Conservation (phyloP, 2,113 vertebrate genomes). For the Motacilla alba region DNA sequence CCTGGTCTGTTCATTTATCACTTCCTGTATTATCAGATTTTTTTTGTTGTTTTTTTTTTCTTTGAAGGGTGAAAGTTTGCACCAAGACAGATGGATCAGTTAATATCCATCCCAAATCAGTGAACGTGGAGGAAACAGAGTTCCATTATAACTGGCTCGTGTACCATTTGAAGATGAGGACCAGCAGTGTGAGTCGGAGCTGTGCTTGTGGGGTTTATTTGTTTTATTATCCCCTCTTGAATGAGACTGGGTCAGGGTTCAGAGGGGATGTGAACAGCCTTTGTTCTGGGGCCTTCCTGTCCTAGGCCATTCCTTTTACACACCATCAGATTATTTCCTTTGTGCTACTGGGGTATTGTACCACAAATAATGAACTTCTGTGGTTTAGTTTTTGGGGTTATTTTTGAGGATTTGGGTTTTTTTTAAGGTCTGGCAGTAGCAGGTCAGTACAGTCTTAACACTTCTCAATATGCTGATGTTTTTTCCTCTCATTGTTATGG, state of each 20-base stretch:
- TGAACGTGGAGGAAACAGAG: slow-evolving; percentile 89
- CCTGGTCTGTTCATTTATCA: not conserved
- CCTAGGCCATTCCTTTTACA: not conserved
- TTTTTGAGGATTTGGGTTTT: not conserved
- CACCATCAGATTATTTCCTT: not conserved
- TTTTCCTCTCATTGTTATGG: not conserved
- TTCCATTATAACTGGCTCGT: slow-evolving; percentile 96
- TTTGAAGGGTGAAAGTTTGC: slow-evolving; percentile 86
- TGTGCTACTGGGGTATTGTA: not conserved
- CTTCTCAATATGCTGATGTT: not conserved
- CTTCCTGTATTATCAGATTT: not conserved
- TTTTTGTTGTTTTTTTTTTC: not conserved
- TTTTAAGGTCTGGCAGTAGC: not conserved
- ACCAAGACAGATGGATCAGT: slow-evolving; percentile 93
- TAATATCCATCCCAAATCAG: slow-evolving; percentile 94
- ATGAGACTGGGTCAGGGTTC: not conserved
- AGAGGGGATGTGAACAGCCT: not conserved
- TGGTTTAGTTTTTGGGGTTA: not conserved
- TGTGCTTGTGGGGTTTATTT: not conserved
- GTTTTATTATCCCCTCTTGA: not conserved
- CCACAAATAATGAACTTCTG: not conserved
- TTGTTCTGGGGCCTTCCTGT: not conserved
- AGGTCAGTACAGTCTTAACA: not conserved
- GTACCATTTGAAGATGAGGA: slow-evolving; percentile 98
- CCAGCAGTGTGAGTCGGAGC: slow-evolving; percentile 87